A percentile compares a stretch with the other conserved stretches of the same genome.
phyloP scores from a whole-genome alignment of 2,113 vertebrate species.

The Oplegnathus fasciatus region DNA sequence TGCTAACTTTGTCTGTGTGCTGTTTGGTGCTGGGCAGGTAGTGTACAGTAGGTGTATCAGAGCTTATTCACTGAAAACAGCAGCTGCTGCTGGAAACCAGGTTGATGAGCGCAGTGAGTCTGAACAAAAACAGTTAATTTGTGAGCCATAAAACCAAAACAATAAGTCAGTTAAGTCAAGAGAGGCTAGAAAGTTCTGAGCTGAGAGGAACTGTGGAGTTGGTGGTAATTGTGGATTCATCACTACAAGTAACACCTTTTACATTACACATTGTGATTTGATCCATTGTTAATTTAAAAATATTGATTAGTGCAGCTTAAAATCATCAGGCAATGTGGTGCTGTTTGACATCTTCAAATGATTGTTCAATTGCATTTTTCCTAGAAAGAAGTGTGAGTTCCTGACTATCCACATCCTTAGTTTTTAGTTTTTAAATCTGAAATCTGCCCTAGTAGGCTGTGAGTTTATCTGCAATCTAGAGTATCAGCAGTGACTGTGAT shows the following conservation, averaged over 20 bases:
- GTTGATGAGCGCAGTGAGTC: not conserved
- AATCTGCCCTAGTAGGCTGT: not conserved
- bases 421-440: not conserved
- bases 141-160: not conserved
- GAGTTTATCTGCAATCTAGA: not conserved
- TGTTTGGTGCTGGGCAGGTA: not conserved
- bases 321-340: not conserved
- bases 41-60: not conserved
- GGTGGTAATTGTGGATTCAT: not conserved
- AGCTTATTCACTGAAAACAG: not conserved
- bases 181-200: not conserved
- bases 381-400: not conserved
- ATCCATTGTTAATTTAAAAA: not conserved
- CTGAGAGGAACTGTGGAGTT: not conserved
- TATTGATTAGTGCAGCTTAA: not conserved
- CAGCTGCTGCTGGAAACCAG: no score
- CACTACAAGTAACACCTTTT: not conserved
- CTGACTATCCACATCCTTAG: not conserved
- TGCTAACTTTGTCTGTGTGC: not conserved
- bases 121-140: not conserved
- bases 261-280: not conserved
- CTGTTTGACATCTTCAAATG: not conserved
- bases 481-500: not conserved
- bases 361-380: not conserved
- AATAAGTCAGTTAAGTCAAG: not conserved